Percentiles rank a stretch among this genome's conserved stretches.
Evolutionary conservation across 2,797 vertebrate species (phyloP).

Genomic region (Silurus aristotelis): DNA sequence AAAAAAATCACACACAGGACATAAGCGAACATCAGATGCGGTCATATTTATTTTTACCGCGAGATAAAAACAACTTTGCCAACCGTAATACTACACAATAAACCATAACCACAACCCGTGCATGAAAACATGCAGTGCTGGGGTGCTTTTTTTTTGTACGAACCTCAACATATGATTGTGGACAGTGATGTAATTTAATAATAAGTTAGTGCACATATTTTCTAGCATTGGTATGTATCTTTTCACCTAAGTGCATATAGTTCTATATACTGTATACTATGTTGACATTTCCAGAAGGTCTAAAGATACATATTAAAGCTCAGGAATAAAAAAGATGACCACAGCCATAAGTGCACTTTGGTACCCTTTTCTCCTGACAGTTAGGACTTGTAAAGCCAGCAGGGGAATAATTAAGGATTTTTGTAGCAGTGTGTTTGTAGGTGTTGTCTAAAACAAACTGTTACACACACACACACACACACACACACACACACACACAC

Average conservation of each 20-base stretch:
- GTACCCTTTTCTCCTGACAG: neutral
- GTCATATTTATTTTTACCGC: neutral
- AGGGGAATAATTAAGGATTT: neutral
- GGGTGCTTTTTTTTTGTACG: neutral
- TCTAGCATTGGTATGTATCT: neutral
- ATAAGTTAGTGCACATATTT: neutral
- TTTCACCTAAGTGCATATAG: neutral
- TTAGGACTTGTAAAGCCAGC: neutral
- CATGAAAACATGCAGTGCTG: neutral
- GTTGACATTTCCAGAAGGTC: neutral
- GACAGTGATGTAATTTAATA: too few species aligned
- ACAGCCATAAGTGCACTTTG: neutral
- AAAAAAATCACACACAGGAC: neutral
- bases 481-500: too few species aligned
- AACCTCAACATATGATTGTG: neutral
- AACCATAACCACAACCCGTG: neutral
- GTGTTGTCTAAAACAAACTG: neutral
- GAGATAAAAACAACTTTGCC: neutral
- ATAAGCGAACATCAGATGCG: neutral
- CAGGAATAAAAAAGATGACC: neutral
- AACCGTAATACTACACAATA: neutral
- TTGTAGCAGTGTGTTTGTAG: neutral
- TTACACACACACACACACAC: neutral
- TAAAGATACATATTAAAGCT: neutral
- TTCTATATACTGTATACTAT: neutral